phyloP scores from a whole-genome alignment of 1,140 invertebrate species.

The Triops cancriformis region DNA sequence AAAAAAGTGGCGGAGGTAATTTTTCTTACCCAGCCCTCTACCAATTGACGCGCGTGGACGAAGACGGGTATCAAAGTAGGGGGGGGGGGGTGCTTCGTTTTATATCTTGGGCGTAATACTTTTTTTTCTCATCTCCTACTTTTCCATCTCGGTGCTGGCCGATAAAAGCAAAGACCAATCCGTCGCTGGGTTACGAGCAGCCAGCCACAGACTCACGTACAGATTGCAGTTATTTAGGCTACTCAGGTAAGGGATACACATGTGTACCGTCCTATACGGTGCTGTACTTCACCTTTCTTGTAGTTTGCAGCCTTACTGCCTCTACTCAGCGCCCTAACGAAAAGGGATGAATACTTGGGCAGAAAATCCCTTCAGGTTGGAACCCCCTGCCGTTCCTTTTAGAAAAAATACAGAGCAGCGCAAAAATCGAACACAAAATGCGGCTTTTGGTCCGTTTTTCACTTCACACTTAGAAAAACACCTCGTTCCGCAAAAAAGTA shows the following conservation, averaged over 20 bases:
- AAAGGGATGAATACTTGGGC: too few relatives aligned
- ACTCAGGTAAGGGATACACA: slow-evolving; percentile 4
- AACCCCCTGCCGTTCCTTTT: background rate
- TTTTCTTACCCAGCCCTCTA: background rate
- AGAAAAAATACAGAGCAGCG: background rate
- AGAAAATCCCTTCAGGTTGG: background rate
- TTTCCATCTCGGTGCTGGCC: background rate
- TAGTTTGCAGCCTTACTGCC: too few relatives aligned
- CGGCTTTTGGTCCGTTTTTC: background rate
- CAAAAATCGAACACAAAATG: background rate
- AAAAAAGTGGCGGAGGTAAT: background rate
- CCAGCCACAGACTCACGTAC: background rate
- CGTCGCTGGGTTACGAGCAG: background rate
- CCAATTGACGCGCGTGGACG: too few relatives aligned
- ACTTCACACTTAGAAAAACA: background rate
- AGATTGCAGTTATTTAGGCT: slow-evolving; percentile 1
- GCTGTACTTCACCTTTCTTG: too few relatives aligned
- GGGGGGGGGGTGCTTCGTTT: too few relatives aligned
- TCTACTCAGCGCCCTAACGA: too few relatives aligned
- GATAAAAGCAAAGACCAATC: slow-evolving; percentile 10
- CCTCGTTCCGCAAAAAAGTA: too few relatives aligned
- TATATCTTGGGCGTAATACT: background rate
- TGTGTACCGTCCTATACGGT: too few relatives aligned
- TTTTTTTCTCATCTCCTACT: slow-evolving; percentile 7
- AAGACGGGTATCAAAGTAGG: too few relatives aligned